Base-by-base conservation (phyloP, 2,888 invertebrate species). In the Epicampocera succincta region DNA sequence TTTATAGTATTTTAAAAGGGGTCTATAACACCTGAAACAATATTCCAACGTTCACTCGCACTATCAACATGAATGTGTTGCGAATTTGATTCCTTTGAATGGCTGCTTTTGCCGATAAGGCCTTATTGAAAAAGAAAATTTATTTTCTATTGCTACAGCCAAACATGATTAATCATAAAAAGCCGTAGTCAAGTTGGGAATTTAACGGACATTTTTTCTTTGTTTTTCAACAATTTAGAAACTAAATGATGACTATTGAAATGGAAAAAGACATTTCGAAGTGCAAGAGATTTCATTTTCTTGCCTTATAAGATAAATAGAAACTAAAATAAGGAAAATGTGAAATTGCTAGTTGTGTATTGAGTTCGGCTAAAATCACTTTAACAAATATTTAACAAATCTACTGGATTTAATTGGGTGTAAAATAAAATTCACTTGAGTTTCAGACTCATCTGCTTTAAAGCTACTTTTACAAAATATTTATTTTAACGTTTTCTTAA, bases 111-210 rank as follows among this genome's bases (percentile, higher is more conserved):
- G 19, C 12, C 4, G 33, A 13, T 3, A 50, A 38, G 19, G n/a
- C 21, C 25, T 52, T 52, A 52, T 42, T 66, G 12, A 25, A 52
- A 6, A 42, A 52, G 25, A 9, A 66, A 66, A 40, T n/a, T 9
- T 38, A 11, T 38, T 56, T 46, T 56, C 19, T 12, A 56, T 38
- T 46, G 33, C 33, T 21, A 6, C 19, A 46, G 21, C 17, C 46
- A 13, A 33, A 54, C 12, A 29, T 13, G 13, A 54, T 29, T 54
- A 54, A 68, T 68, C 54, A 54, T 54, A 9, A 68, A 29, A 11
- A 54, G 44, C 29, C 33, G 44, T 44, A 56, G 42, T 68, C 40
- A 52, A 54, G 12, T 13, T 12, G 21, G 19, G 5, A 65, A 21
- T 44, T 44, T 61, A 40, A 44, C 42, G 29, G 13, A 17, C 17